Evolutionary conservation across 2,797 vertebrate genomes (phyloP).

Genomic region (Phoeniculus purpureus): DNA sequence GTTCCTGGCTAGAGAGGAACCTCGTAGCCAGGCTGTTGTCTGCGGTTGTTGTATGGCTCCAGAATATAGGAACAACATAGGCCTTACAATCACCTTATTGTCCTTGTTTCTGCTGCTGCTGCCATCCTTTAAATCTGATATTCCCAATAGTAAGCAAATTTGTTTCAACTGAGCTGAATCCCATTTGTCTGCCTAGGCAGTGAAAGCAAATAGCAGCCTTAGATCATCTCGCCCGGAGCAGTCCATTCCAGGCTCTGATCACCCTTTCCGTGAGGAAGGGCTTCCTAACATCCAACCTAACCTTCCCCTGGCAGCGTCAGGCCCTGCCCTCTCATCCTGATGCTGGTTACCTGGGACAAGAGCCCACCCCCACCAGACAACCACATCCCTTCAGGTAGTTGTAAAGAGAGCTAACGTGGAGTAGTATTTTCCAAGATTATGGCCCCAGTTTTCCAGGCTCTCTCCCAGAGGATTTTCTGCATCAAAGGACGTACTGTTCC

Average conservation of each 20-base stretch:
- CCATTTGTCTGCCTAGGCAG: background rate
- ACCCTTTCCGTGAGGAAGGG: no score
- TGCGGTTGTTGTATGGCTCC: background rate
- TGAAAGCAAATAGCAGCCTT: conserved; percentile 29
- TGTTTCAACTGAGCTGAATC: conserved; percentile 18
- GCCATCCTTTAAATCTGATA: background rate
- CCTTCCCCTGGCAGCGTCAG: no score
- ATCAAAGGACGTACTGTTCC: background rate
- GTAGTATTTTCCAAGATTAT: background rate
- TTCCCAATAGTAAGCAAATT: conserved; percentile 28
- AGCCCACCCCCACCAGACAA: no score
- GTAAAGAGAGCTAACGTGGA: no score
- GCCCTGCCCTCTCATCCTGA: no score
- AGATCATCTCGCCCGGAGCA: conserved; percentile 11
- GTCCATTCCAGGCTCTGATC: no score
- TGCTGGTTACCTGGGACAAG: no score
- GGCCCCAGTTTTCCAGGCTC: fast-evolving
- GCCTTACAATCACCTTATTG: conserved; percentile 27
- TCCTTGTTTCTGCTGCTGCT: background rate
- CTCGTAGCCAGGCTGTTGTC: background rate
- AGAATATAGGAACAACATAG: background rate
- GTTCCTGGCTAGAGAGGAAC: background rate
- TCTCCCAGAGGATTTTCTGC: background rate
- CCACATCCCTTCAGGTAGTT: no score
- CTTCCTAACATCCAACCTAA: no score